Base-by-base conservation (phyloP, 2,888 invertebrate species). In the Keiferia lycopersicella region DNA sequence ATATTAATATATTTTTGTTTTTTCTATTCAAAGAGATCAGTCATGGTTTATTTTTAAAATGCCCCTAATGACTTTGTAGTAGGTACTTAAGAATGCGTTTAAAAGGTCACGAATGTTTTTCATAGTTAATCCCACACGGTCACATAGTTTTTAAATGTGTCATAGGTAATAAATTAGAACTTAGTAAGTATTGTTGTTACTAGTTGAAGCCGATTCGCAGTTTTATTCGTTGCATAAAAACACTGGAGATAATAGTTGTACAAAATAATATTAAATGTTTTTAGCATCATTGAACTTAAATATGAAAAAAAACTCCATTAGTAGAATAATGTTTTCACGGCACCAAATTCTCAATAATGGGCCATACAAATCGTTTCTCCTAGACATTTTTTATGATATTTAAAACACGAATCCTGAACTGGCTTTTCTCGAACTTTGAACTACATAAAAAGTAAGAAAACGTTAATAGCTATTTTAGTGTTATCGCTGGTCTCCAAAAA, bases 381-480 rank as follows among this genome's bases (percentile, higher is more conserved):
- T n/a, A n/a, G n/a, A n/a, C 10, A 7, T n/a, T 26, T 53, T 53
- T 50, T 50, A 7, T 50, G 20, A 11, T 18, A 14, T 26, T 53
- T 53, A 14, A 22, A 20, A 51, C 11, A 30, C 26, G 4, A n/a
- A 30, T 56, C 30, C 34, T 34, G n/a, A 56, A 16, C 30, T 8
- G 14, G 51, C 12, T 56, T 8, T n/a, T 34, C 8, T 34, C 30
- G 34, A 34, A 14, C 8, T n/a, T 16, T 16, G 34, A 34, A n/a
- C 16, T 45, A 26, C 22, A 3, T 53, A 12, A 34, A 56, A 16
- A 34, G 16, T 56, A 18, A 16, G 51, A 8, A 26, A 56, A 34
- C 34, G 16, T 56, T 16, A 56, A 56, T 30, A 34, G 30, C 56
- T 16, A 56, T 56, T 26, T 51, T 30, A 11, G 22, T 34, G 34